Percentiles rank a stretch among this genome's conserved stretches.
Evolutionary conservation across 2,888 invertebrate species (phyloP).

Genomic region (Amphimallon solstitiale): DNA sequence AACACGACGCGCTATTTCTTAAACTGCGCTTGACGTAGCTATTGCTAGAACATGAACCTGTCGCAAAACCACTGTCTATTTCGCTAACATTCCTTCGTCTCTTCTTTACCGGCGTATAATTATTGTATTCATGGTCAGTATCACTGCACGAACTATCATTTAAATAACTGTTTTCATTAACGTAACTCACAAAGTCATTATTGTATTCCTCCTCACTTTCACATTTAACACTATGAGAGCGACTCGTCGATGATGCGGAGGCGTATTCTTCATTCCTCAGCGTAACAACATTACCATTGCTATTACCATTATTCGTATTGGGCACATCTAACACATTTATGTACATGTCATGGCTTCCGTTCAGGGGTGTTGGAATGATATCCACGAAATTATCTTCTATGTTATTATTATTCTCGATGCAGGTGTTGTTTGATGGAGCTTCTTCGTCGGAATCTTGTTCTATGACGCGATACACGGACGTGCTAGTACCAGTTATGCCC

Average conservation of each 20-base stretch:
- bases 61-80: constrained; percentile 60
- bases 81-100: constrained; percentile 52
- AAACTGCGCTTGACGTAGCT: constrained; percentile 47
- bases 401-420: constrained; percentile 46
- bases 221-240: constrained; percentile 27
- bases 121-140: constrained; percentile 55
- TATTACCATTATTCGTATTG: constrained; percentile 51
- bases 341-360: constrained; percentile 64
- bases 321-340: constrained; percentile 56
- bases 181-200: constrained; percentile 40
- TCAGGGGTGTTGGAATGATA: constrained; percentile 70
- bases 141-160: constrained; percentile 51
- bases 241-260: constrained; percentile 42
- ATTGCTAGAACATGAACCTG: constrained; percentile 55
- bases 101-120: constrained; percentile 57
- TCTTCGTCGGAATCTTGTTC: constrained; percentile 73
- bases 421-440: constrained; percentile 53
- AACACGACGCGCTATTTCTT: constrained; percentile 51
- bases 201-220: constrained; percentile 33
- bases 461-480: constrained; percentile 62
- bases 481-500: constrained; percentile 62
- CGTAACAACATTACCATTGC: constrained; percentile 66
- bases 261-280: constrained; percentile 58
- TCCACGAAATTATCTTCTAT: constrained; percentile 64
- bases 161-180: constrained; percentile 38